These are phyloP conservation scores for Schlechtendalia chinensis DNA, from an alignment of 1,140 invertebrate genomes.

Conservation along the genomic window DNA sequence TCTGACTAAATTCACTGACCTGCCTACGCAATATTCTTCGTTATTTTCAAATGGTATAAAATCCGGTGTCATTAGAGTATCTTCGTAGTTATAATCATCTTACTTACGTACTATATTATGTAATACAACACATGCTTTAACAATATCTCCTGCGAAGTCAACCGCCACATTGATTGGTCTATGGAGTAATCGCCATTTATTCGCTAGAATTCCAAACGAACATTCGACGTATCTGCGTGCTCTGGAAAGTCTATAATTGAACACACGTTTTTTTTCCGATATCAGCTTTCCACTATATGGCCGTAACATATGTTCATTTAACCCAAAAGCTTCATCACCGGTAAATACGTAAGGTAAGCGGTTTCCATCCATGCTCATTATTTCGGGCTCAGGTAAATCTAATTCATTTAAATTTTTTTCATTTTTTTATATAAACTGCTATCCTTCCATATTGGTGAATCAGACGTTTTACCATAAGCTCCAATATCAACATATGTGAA, in stretches of 20 bases:
- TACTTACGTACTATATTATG: too few relatives aligned
- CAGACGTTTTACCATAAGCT: slow-evolving; percentile 50
- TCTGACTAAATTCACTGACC: too few relatives aligned
- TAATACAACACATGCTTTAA: too few relatives aligned
- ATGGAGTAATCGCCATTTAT: too few relatives aligned
- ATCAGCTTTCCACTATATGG: slow-evolving; percentile 52
- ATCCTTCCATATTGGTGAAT: slow-evolving; percentile 42
- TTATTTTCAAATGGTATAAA: too few relatives aligned
- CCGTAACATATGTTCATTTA: too few relatives aligned
- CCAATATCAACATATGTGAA: slow-evolving; percentile 48
- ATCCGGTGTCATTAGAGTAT: too few relatives aligned
- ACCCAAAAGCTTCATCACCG: slow-evolving; percentile 58
- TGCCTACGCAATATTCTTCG: too few relatives aligned
- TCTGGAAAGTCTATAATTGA: slow-evolving; percentile 55
- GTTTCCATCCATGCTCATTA: slow-evolving; percentile 52
- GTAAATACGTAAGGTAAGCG: slow-evolving; percentile 41
- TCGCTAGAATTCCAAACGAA: too few relatives aligned
- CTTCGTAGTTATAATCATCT: too few relatives aligned
- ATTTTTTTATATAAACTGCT: background rate
- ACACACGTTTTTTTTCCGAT: slow-evolving; percentile 53
- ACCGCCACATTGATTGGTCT: too few relatives aligned
- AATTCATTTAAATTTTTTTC: background rate
- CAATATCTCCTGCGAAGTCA: too few relatives aligned
- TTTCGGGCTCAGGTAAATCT: slow-evolving; percentile 12
- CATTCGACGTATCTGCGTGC: slow-evolving; percentile 55